Conservation (phyloP, 1,140 invertebrate species). For the Notospermus geniculatus region DNA sequence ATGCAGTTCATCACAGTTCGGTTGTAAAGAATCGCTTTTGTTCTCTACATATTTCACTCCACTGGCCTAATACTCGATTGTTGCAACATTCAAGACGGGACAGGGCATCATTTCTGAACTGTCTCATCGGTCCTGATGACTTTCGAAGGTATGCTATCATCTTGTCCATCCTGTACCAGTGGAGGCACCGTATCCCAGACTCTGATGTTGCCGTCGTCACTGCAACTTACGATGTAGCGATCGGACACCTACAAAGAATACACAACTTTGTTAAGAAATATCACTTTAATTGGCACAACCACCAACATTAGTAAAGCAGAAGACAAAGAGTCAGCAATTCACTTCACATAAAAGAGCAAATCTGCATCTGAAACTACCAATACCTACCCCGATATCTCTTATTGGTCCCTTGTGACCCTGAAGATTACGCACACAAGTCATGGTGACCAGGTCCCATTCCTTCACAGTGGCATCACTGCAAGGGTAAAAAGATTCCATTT, state of each 20-base stretch:
- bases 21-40: no score
- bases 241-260: conserved; percentile 33
- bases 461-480: conserved; percentile 41
- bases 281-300: not conserved
- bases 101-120: no score
- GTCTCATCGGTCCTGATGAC: no score
- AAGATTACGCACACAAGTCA: conserved; percentile 46
- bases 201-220: conserved; percentile 42
- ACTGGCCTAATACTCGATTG: no score
- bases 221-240: conserved; percentile 40
- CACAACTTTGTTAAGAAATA: not conserved
- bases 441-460: conserved; percentile 47
- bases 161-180: not conserved
- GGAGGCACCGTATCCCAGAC: conserved; percentile 37
- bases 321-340: no score
- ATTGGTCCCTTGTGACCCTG: conserved; percentile 40
- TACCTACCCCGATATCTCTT: conserved; percentile 17
- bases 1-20: no score
- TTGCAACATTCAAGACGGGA: no score
- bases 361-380: no score
- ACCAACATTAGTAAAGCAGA: not conserved
- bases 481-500: conserved; percentile 17
- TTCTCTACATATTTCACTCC: no score
- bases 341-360: no score
- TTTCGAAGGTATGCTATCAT: no score